Percentiles rank a stretch among this genome's conserved stretches.
Conservation (phyloP, 2,113 vertebrate genomes). For the Clupea harengus region DNA sequence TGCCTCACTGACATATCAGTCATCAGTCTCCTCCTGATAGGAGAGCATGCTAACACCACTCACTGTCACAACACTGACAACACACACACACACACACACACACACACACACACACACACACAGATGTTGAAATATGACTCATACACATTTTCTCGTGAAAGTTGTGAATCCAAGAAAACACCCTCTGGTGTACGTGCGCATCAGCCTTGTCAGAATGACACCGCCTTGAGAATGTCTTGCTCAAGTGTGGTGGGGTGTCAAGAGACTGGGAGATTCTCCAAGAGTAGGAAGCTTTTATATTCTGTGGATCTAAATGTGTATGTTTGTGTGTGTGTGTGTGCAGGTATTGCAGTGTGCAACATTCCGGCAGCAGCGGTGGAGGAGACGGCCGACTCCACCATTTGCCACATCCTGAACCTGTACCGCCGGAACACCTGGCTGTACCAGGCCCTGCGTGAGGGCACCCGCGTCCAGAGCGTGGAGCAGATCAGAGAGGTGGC, state of each 20-base stretch:
- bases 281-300: background rate
- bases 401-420: conserved; percentile 93
- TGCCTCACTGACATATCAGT: background rate
- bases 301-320: background rate
- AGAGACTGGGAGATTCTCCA: background rate
- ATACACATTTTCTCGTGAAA: background rate
- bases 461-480: conserved; percentile 93
- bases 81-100: background rate
- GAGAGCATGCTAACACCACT: background rate
- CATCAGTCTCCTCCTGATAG: background rate
- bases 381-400: conserved; percentile 92
- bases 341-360: conserved; percentile 96
- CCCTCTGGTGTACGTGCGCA: background rate
- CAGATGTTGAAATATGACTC: background rate
- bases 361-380: conserved; percentile 94
- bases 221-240: background rate
- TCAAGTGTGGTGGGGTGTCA: background rate
- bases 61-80: background rate
- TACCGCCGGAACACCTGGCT: conserved; percentile 99
- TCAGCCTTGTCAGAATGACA: background rate
- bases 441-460: conserved; percentile 94
- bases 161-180: background rate
- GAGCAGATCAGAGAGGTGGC: conserved; percentile 96
- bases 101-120: no score
- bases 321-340: background rate